Base-by-base conservation (phyloP, 2,888 invertebrate genomes). In the Cacoxenus indagator region DNA sequence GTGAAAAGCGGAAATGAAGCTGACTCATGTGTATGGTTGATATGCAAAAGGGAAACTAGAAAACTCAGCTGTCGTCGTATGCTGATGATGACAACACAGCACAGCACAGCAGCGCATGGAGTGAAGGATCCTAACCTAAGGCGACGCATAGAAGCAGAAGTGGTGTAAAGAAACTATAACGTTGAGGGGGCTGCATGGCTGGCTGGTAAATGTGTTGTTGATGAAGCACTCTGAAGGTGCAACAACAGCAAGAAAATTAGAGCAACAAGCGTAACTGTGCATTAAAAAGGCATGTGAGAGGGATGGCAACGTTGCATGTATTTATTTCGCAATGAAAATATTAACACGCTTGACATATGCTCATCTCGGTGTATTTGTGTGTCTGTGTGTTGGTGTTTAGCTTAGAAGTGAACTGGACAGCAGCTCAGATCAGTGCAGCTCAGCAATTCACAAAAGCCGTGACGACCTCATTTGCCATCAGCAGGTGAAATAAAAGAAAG, bases 1-100 rank as follows among this genome's bases (percentile, higher is more conserved):
- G 17, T 22, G 31, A 80, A 68, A 72, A 81, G 71, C 82, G 78
- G 70, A 78, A 78, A 78, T 78, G 78, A 75, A 82, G 77, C 81
- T 75, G 64, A 70, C 29, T 37, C 4, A 37, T 37, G 37, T 37
- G 37, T 11, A 14, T 37, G 37, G 4, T 37, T 37, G 37, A 37
- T 37, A 37, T 37, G 37, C 37, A 37, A 37, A 27, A 27, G 29
- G 1, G 26, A 17, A 57, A 54, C 54, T 57, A 29, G 57, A 6
- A 82, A 82, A 72, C 76, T 78, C n/a, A n/a, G n/a, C n/a, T n/a
- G n/a, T n/a, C n/a, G n/a, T n/a, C 73, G 45, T 22, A 43, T 64
- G 68, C 62, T 45, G 46, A 22, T 11, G 14, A 24, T 54, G 8
- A 64, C 37, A 17, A 26, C 57, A 9, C 14, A 26, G 24, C 27